These are phyloP conservation scores for Stegodyphus dumicola DNA, from an alignment of 1,140 invertebrate genomes.

Conservation along the genomic window DNA sequence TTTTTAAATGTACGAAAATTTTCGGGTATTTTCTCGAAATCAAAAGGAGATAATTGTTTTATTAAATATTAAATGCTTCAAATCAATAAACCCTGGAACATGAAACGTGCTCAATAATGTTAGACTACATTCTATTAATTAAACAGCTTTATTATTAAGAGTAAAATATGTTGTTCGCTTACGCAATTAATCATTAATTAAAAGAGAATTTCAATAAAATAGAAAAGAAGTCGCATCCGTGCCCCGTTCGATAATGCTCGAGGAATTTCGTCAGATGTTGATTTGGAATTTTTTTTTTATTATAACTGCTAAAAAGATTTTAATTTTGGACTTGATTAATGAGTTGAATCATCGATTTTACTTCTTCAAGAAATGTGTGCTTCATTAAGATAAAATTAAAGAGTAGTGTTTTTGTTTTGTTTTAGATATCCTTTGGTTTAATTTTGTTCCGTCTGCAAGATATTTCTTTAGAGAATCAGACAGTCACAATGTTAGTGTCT, in stretches of 20 bases:
- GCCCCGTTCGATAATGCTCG: constrained; percentile 21
- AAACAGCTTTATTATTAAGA: constrained; percentile 30
- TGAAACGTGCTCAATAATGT: too few species aligned
- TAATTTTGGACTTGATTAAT: constrained; percentile 56
- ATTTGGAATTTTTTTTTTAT: constrained; percentile 39
- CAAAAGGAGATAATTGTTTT: too few species aligned
- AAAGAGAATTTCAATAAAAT: constrained; percentile 20
- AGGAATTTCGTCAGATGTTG: constrained; percentile 30
- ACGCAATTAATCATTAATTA: constrained; percentile 55
- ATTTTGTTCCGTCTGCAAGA: too few species aligned
- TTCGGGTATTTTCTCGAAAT: too few species aligned
- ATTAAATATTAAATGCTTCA: too few species aligned
- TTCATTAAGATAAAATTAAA: constrained; percentile 57
- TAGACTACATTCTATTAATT: not conserved
- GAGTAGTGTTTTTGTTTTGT: too few species aligned
- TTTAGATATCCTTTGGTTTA: too few species aligned
- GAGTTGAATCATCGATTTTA: constrained; percentile 45
- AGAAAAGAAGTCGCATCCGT: not conserved
- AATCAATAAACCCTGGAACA: too few species aligned
- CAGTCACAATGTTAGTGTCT: too few species aligned
- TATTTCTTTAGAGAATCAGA: too few species aligned
- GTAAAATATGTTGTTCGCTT: constrained; percentile 47
- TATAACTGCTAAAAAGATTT: constrained; percentile 55
- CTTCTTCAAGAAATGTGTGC: constrained; percentile 23
- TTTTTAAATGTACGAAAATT: too few species aligned